Conservation (phyloP, 2,113 vertebrate genomes). For the Poecile atricapillus region DNA sequence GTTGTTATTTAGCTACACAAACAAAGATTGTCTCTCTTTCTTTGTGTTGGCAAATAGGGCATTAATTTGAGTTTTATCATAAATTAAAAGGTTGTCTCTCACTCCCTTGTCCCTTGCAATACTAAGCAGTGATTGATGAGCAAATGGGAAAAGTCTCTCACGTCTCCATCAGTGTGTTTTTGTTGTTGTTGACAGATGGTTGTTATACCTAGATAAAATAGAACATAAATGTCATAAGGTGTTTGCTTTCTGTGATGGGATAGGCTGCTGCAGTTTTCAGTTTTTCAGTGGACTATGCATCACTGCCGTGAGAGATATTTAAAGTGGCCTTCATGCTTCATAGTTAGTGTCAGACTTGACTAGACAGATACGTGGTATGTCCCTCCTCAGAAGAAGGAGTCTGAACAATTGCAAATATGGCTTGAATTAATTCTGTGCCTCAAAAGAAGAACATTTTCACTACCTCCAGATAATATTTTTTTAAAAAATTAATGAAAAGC, state of each 20-base stretch:
- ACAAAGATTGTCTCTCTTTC: background rate
- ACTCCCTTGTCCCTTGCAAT: background rate
- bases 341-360: background rate
- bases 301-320: background rate
- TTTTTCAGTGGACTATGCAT: background rate
- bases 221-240: background rate
- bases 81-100: background rate
- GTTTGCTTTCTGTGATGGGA: background rate
- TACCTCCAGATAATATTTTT: background rate
- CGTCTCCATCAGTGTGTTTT: background rate
- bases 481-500: background rate
- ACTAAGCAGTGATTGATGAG: background rate
- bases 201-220: constrained; percentile 7
- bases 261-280: background rate
- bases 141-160: background rate
- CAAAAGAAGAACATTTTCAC: background rate
- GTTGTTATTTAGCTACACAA: background rate
- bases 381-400: background rate
- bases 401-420: background rate
- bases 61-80: background rate
- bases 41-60: constrained; percentile 11
- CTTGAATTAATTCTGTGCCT: background rate
- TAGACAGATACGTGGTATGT: background rate
- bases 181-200: constrained; percentile 10
- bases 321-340: background rate